These are phyloP conservation scores for Choloepus hoffmanni DNA, from an alignment of 2,113 vertebrate species.

Conservation along the genomic window DNA sequence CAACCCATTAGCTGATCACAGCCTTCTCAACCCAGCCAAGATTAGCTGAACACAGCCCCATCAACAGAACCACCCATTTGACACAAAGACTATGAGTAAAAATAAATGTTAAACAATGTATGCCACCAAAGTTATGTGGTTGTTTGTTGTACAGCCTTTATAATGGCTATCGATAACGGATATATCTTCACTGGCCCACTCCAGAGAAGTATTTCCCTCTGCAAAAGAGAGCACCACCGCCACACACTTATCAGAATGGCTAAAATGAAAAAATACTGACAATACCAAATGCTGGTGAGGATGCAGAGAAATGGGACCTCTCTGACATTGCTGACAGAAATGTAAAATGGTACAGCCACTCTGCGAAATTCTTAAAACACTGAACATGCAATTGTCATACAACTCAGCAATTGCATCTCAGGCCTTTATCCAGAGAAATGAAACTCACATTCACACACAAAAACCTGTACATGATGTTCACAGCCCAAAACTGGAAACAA, in stretches of 20 bases:
- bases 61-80: background rate
- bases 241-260: no score
- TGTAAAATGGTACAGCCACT: no score
- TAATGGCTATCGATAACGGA: fast-evolving
- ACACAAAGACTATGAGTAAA: background rate
- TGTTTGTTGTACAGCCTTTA: no score
- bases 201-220: background rate
- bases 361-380: background rate
- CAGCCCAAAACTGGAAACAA: no score
- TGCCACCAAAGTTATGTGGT: background rate
- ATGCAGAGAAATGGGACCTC: background rate
- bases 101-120: fast-evolving
- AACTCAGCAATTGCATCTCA: background rate
- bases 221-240: background rate
- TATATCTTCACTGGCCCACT: background rate
- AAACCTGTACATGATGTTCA: background rate
- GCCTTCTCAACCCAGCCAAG: fast-evolving
- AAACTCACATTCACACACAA: background rate
- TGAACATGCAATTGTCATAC: background rate
- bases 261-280: background rate
- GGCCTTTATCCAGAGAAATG: background rate
- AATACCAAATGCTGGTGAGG: background rate
- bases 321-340: background rate
- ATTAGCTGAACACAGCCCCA: background rate
- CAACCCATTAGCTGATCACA: background rate